Evolutionary conservation across 2,113 vertebrate genomes (phyloP).

Genomic region (Syngnathus floridae): DNA sequence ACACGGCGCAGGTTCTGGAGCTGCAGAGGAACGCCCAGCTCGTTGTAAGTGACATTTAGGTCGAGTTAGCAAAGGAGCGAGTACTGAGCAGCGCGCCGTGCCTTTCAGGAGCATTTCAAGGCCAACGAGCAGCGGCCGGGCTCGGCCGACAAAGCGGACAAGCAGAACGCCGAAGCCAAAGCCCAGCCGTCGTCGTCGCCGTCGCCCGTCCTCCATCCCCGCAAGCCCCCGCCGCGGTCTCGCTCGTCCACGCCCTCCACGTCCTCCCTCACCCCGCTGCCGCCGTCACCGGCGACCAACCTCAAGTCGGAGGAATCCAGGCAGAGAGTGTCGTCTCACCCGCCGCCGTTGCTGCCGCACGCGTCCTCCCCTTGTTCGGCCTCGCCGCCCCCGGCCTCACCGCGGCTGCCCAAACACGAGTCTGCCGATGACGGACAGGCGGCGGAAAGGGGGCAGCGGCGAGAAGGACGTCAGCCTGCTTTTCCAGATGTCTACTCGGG

Average conservation of each 20-base stretch:
- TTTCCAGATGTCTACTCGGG: constrained; percentile 82
- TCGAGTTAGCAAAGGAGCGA: background rate
- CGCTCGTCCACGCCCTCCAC: constrained; percentile 73
- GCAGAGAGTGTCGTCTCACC: constrained; percentile 76
- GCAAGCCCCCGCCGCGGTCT: constrained; percentile 73
- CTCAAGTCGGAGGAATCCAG: constrained; percentile 84
- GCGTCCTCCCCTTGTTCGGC: constrained; percentile 77
- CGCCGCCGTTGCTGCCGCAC: constrained; percentile 73
- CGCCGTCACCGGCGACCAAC: constrained; percentile 74
- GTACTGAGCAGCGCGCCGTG: no score
- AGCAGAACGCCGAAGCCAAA: constrained; percentile 78
- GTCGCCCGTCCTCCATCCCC: constrained; percentile 70
- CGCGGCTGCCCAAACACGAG: constrained; percentile 82
- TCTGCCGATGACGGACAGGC: constrained; percentile 70
- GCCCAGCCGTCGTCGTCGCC: constrained; percentile 66
- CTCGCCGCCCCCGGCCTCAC: constrained; percentile 73
- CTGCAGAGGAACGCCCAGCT: constrained; percentile 82
- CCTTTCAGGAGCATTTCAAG: constrained; percentile 84
- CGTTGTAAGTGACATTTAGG: constrained; percentile 44
- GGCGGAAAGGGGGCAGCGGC: constrained; percentile 52
- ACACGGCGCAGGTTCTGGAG: constrained; percentile 91
- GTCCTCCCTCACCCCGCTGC: constrained; percentile 73
- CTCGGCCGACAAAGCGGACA: constrained; percentile 82
- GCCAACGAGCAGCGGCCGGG: constrained; percentile 80
- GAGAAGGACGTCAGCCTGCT: constrained; percentile 71